A percentile compares a stretch with the other conserved stretches of the same genome.
Conservation (phyloP, 2,113 vertebrate genomes). For the Gracilinanus agilis region DNA sequence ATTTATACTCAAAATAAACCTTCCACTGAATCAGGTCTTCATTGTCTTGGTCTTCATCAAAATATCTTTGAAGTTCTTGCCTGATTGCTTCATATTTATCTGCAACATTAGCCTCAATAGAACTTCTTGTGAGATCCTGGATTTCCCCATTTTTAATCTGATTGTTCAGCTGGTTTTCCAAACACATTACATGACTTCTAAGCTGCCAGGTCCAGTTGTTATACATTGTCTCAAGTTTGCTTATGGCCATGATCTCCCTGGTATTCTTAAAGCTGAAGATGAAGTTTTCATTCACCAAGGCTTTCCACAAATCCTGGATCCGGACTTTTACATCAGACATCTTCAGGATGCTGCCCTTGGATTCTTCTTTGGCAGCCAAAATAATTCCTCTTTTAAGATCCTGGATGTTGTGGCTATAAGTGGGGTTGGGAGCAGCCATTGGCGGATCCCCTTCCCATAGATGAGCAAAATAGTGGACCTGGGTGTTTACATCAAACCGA, state of each 20-base stretch:
- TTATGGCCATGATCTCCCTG: conserved; percentile 78
- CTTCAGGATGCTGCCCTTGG: conserved; percentile 56
- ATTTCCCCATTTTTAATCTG: conserved; percentile 76
- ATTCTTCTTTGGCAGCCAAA: conserved; percentile 62
- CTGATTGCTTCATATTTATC: conserved; percentile 63
- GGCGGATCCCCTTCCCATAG: conserved; percentile 83
- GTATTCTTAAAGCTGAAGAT: conserved; percentile 85
- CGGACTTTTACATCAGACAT: conserved; percentile 74
- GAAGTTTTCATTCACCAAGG: conserved; percentile 80
- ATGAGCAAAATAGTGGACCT: conserved; percentile 81
- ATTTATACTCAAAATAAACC: conserved; percentile 72
- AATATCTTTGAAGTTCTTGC: conserved; percentile 73
- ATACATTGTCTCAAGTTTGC: conserved; percentile 78
- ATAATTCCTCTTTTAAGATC: conserved; percentile 77
- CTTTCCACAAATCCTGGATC: conserved; percentile 79
- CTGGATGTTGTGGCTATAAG: conserved; percentile 81
- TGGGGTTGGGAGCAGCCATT: conserved; percentile 81
- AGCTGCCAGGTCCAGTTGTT: conserved; percentile 81
- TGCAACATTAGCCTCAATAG: conserved; percentile 46
- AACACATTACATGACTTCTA: conserved; percentile 70
- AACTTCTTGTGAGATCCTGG: neutral
- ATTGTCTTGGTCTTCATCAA: conserved; percentile 72
- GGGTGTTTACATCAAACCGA: conserved; percentile 78
- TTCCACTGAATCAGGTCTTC: conserved; percentile 81
- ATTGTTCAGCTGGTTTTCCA: conserved; percentile 76